A percentile compares a stretch with the other conserved stretches of the same genome.
phyloP scores from a whole-genome alignment of 1,140 invertebrate genomes.

The Papilio helenus region DNA sequence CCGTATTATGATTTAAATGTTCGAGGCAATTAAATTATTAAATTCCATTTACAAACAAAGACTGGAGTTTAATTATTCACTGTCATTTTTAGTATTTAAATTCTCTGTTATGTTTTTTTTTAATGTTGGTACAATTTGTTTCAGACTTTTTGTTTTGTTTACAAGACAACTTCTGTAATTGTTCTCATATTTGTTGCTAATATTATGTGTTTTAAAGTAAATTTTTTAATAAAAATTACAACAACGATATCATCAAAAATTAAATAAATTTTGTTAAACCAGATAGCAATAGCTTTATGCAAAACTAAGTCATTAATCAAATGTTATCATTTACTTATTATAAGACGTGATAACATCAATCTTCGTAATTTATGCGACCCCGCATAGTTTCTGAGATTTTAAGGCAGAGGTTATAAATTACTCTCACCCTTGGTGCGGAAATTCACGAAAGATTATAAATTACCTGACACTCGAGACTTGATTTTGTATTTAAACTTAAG shows the following conservation, averaged over 20 bases:
- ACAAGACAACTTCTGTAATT: background rate
- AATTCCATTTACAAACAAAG: background rate
- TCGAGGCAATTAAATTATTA: conserved; percentile 19
- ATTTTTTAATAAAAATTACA: background rate
- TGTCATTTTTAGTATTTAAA: background rate
- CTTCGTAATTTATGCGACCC: conserved; percentile 31
- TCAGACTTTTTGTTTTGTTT: background rate
- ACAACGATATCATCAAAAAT: background rate
- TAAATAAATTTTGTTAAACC: background rate
- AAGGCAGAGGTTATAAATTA: conserved; percentile 33
- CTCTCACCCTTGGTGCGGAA: background rate
- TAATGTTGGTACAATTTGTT: background rate
- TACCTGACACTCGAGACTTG: background rate
- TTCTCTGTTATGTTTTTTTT: background rate
- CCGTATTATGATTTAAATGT: conserved; percentile 8
- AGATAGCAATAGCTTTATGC: background rate
- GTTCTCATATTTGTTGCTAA: background rate
- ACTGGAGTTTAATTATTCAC: background rate
- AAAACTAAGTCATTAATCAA: conserved; percentile 12
- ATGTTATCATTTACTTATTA: background rate
- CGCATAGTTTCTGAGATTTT: conserved; percentile 32
- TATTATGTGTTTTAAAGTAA: background rate
- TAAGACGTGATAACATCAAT: conserved; percentile 18
- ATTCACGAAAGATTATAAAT: conserved; percentile 26
- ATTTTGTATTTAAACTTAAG: background rate